Conservation (phyloP, 2,797 vertebrate species). For the Diplodus puntazzo region DNA sequence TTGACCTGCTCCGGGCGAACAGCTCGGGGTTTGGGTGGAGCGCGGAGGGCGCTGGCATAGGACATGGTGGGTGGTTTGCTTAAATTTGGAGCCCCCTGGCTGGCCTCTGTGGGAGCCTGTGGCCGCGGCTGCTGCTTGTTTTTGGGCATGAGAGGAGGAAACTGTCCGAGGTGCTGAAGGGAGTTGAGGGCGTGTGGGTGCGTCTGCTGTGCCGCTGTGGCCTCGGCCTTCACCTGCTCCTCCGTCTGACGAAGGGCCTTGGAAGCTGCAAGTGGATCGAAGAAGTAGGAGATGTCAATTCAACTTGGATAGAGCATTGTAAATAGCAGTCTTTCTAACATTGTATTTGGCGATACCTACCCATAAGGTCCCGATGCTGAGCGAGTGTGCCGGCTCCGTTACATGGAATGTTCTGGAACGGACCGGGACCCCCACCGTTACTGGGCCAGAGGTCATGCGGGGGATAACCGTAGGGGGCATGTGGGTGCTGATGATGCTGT, state of each 20-base stretch:
- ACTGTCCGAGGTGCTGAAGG: conserved; percentile 98
- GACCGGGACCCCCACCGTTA: conserved; percentile 88
- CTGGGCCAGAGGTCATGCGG: conserved; percentile 94
- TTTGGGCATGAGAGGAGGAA: conserved; percentile 96
- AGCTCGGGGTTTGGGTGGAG: conserved; percentile 95
- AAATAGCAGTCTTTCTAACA: not conserved
- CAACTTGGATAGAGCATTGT: not conserved
- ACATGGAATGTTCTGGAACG: conserved; percentile 98
- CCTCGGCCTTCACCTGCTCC: conserved; percentile 91
- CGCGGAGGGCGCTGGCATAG: conserved; percentile 96
- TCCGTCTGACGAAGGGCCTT: conserved; percentile 91
- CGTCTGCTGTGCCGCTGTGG: conserved; percentile 74
- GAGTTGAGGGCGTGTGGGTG: conserved; percentile 88
- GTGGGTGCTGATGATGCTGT: conserved; percentile 85
- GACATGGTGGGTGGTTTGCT: conserved; percentile 97
- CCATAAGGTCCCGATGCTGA: conserved; percentile 92
- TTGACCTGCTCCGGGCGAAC: conserved; percentile 94
- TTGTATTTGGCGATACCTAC: conserved; percentile 77
- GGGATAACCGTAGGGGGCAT: conserved; percentile 89
- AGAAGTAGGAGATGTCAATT: conserved; percentile 3
- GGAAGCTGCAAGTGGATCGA: conserved; percentile 73
- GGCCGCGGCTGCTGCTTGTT: conserved; percentile 83
- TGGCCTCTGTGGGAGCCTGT: conserved; percentile 90
- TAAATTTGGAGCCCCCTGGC: conserved; percentile 82
- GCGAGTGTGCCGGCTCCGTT: conserved; percentile 92